Base-by-base conservation (phyloP, 2,888 invertebrate genomes). In the Drosophila eohydei region DNA sequence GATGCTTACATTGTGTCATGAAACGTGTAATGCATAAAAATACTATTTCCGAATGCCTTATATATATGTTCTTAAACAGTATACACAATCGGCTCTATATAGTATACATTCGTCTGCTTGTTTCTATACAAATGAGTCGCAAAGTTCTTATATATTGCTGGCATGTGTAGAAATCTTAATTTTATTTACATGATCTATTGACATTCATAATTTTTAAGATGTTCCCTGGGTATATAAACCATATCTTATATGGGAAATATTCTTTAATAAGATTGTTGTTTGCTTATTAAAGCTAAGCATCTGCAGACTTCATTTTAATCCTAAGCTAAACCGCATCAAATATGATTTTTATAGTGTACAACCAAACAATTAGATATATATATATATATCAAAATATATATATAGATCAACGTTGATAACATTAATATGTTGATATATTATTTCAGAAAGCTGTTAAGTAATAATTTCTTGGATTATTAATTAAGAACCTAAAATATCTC, bases 1-100 rank as follows among this genome's bases (percentile, higher is more conserved):
- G 1, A 9, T 16, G 30, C 11, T 50, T 32, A 50, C 48, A 50
- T 50, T 32, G 48, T 50, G 11, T 32, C 48, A 5, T 50, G 32
- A 11, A 11, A 50, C 48, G 48, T 50, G 48, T 50, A 50, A 50
- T 11, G 48, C 48, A 50, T 50, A 26, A 30, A 32, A 32, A 32
- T 11, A 11, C 16, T 16, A 48, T 48, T 30, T 16, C 30, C 48
- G 16, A 50, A 14, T 32, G 32, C 16, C 11, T 16, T 50, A 32
- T 50, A 32, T 0, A 14, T 38, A n/a, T 16, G 16, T 8, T 16
- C 16, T 16, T 9, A 9, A 41, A 16, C 41, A 8, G 28, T 8
- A 28, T 46, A 28, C 4, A 21, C 11, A 46, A n/a, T 14, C 14
- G n/a, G 9, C 12, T 14, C 12, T 14, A 28, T 28, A 46, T 28